Evolutionary conservation across 2,888 invertebrate genomes (phyloP).

Genomic region (Branchellion lobata): DNA sequence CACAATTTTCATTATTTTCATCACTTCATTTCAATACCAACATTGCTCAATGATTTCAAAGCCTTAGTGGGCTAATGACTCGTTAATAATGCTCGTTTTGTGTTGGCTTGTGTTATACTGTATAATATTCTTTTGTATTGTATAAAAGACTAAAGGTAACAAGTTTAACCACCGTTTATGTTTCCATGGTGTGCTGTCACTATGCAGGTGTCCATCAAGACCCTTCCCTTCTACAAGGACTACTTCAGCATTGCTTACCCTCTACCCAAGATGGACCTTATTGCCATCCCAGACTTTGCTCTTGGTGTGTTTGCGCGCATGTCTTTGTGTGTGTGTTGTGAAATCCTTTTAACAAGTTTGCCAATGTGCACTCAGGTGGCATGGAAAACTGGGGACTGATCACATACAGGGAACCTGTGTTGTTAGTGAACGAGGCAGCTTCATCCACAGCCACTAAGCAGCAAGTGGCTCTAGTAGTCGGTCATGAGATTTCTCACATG

Average conservation of each 20-base stretch:
- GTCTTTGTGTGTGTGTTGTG: neutral
- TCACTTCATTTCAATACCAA: neutral
- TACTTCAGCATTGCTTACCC: constrained; percentile 94
- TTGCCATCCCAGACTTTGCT: constrained; percentile 91
- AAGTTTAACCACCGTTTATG: too few species aligned
- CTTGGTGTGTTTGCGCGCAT: constrained; percentile 66
- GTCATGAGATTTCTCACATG: constrained; percentile 90
- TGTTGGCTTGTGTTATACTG: too few species aligned
- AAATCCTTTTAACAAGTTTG: neutral
- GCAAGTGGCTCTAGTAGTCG: constrained; percentile 71
- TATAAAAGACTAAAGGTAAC: too few species aligned
- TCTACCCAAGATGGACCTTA: constrained; percentile 90
- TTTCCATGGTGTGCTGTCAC: too few species aligned
- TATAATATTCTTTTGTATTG: too few species aligned
- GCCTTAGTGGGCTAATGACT: too few species aligned
- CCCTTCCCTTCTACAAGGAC: constrained; percentile 87
- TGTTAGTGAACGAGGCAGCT: constrained; percentile 84
- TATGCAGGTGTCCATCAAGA: constrained; percentile 72
- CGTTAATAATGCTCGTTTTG: too few species aligned
- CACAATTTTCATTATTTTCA: too few species aligned
- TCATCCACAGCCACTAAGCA: constrained; percentile 72
- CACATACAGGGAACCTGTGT: constrained; percentile 86
- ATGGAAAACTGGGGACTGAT: constrained; percentile 99
- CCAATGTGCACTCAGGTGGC: constrained; percentile 67
- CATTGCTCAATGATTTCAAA: neutral